Evolutionary conservation across 2,113 vertebrate species (phyloP).

Genomic region (Dendropsophus ebraccatus): DNA sequence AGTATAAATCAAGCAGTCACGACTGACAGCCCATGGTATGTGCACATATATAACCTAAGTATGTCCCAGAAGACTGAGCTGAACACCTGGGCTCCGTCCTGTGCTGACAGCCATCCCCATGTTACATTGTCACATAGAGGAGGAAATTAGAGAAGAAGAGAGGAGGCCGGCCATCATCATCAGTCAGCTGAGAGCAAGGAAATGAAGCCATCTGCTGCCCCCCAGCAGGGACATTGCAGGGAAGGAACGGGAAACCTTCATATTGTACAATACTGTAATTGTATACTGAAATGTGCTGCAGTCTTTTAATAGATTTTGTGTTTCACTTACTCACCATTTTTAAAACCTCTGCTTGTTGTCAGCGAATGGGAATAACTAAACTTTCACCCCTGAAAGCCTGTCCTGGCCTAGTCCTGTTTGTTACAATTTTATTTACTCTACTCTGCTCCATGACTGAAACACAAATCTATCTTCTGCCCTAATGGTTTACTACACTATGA

Average conservation of each 20-base stretch:
- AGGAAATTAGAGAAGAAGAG: conserved; percentile 39
- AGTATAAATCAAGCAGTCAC: conserved; percentile 13
- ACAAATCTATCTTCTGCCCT: no score
- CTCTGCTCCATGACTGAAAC: no score
- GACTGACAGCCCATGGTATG: conserved; percentile 2
- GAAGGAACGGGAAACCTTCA: background rate
- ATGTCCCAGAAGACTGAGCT: background rate
- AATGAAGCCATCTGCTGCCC: conserved; percentile 46
- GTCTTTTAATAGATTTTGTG: background rate
- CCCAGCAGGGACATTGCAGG: background rate
- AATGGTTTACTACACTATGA: no score
- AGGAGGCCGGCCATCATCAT: background rate
- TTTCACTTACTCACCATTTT: background rate
- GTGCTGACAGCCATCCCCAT: background rate
- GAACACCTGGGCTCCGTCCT: conserved; percentile 33
- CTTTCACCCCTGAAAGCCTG: background rate
- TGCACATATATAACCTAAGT: conserved; percentile 2
- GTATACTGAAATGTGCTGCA: background rate
- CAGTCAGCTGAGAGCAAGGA: conserved; percentile 14
- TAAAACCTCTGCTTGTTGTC: background rate
- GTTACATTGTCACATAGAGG: conserved; percentile 32
- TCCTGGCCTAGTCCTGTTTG: background rate
- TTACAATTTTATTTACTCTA: no score
- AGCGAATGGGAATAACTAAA: background rate
- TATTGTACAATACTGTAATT: background rate